Percentiles rank a stretch among this genome's conserved stretches.
Evolutionary conservation across 2,888 invertebrate species (phyloP).

Genomic region (Archips xylosteana): DNA sequence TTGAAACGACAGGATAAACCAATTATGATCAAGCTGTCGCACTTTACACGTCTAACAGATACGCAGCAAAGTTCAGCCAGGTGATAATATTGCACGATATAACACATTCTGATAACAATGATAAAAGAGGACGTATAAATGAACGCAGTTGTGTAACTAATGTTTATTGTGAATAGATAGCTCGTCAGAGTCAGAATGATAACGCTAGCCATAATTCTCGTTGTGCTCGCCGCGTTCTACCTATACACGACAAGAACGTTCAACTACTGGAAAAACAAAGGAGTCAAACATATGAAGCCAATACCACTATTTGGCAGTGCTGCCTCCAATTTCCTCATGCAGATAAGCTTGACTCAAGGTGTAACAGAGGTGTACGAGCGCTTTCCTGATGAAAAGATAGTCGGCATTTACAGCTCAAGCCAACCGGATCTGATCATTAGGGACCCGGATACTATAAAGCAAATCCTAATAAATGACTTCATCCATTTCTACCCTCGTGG

Average conservation of each 20-base stretch:
- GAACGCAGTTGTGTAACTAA: not conserved
- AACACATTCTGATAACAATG: not conserved
- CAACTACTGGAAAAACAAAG: slow-evolving; percentile 59
- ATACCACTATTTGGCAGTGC: slow-evolving; percentile 58
- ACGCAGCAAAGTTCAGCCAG: slow-evolving; percentile 1
- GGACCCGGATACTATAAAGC: slow-evolving; percentile 62
- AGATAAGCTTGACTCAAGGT: slow-evolving; percentile 57
- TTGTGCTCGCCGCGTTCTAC: slow-evolving; percentile 52
- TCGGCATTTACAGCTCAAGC: slow-evolving; percentile 61
- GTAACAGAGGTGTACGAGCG: slow-evolving; percentile 59
- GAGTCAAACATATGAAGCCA: slow-evolving; percentile 63
- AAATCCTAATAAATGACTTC: slow-evolving; percentile 60
- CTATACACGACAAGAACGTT: slow-evolving; percentile 61
- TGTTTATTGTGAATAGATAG: not conserved
- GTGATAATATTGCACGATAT: not conserved
- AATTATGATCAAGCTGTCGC: not conserved
- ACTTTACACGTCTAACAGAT: not conserved
- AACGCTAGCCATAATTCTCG: slow-evolving; percentile 33
- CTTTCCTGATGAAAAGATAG: slow-evolving; percentile 63
- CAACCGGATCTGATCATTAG: slow-evolving; percentile 58
- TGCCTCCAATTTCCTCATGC: slow-evolving; percentile 48
- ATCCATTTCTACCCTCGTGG: slow-evolving; percentile 60
- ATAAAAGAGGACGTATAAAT: not conserved
- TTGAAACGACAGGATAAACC: not conserved
- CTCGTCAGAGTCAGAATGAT: slow-evolving; percentile 24